Conservation (phyloP, 2,797 vertebrate genomes). For the Kryptopterus vitreolus region DNA sequence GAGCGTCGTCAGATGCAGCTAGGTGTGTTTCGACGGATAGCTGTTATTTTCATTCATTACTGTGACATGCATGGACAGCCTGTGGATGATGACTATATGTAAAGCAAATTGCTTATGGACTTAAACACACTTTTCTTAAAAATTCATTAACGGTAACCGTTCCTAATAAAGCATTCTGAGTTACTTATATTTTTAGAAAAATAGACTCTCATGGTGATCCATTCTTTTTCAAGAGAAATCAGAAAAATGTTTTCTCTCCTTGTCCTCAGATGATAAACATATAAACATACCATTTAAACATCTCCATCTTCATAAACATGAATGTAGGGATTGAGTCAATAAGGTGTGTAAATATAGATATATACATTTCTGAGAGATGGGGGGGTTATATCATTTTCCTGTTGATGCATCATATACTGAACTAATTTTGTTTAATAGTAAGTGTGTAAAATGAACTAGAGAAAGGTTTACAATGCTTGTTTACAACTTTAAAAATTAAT, state of each 20-base stretch:
- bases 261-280: not conserved
- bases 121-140: not conserved
- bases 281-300: too few species aligned
- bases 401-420: slow-evolving; percentile 3
- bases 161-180: not conserved
- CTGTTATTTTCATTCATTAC: slow-evolving; percentile 96
- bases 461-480: slow-evolving; percentile 3
- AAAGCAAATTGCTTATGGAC: slow-evolving; percentile 30
- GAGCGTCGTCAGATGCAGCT: slow-evolving; percentile 88
- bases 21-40: slow-evolving; percentile 92
- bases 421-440: not conserved
- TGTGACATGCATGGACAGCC: slow-evolving; percentile 96
- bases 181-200: slow-evolving; percentile 12
- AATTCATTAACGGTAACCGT: not conserved
- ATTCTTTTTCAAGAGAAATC: not conserved
- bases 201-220: not conserved
- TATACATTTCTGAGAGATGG: too few species aligned
- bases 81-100: slow-evolving; percentile 96
- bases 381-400: too few species aligned
- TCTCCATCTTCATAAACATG: not conserved
- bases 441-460: not conserved
- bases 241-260: not conserved
- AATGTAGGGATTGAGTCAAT: not conserved
- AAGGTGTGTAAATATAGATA: not conserved
- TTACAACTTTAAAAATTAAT: slow-evolving; percentile 44